These are phyloP conservation scores for Aegotheles bennettii DNA, from an alignment of 2,113 vertebrate genomes.

Conservation along the genomic window DNA sequence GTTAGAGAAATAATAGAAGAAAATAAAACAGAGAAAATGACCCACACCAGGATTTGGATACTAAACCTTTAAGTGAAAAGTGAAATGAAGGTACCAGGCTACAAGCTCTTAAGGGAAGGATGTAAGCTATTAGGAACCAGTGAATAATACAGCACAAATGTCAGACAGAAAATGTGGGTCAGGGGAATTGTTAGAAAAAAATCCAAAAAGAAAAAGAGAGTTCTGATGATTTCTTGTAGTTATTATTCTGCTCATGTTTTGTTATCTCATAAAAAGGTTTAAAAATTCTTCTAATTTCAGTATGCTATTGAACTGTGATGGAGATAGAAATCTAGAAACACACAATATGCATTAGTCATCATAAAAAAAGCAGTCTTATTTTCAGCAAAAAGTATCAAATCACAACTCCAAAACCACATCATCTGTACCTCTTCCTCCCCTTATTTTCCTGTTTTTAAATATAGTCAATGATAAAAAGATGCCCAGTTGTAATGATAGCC, in stretches of 20 bases:
- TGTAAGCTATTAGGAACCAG: not conserved
- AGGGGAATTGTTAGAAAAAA: not conserved
- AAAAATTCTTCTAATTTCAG: not conserved
- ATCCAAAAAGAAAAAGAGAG: not conserved
- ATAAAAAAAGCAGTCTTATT: not conserved
- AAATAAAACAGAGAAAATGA: not conserved
- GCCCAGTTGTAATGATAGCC: not conserved
- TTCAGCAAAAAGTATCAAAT: not conserved
- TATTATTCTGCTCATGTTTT: not conserved
- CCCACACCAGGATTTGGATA: not conserved
- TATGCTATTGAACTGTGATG: not conserved
- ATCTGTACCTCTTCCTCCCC: not conserved
- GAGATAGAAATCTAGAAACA: not conserved
- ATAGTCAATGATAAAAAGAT: not conserved
- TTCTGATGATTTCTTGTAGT: not conserved
- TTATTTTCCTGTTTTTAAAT: not conserved
- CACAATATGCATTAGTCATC: not conserved
- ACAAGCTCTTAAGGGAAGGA: not conserved
- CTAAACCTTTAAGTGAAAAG: not conserved
- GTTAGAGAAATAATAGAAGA: not conserved
- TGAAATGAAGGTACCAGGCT: not conserved
- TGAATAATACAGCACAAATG: not conserved
- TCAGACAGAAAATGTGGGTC: not conserved
- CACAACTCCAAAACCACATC: not conserved
- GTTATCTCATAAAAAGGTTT: not conserved